Evolutionary conservation across 2,888 invertebrate genomes (phyloP).

Genomic region (Habrosyne pyritoides): DNA sequence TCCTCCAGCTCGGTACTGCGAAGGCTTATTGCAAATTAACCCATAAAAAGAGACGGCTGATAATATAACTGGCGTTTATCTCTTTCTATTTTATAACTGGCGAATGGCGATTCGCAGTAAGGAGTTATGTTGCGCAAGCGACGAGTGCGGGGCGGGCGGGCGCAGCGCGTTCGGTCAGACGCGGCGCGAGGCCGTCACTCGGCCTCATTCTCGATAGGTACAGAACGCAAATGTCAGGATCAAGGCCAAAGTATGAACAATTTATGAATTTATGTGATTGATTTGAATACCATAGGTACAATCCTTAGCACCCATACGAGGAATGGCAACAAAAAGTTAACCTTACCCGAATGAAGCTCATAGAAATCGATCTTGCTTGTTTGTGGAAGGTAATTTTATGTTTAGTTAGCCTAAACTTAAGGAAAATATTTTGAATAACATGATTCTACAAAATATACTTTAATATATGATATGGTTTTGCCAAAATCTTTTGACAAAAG

Average conservation of each 20-base stretch:
- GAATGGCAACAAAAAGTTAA: no score
- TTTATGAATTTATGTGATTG: neutral
- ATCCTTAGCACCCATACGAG: no score
- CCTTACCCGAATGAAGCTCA: no score
- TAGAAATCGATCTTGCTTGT: no score
- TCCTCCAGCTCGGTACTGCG: conserved; percentile 21
- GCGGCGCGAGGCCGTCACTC: conserved; percentile 58
- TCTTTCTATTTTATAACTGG: conserved; percentile 17
- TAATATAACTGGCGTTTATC: conserved; percentile 15
- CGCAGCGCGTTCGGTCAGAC: conserved; percentile 17
- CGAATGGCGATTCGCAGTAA: conserved; percentile 21
- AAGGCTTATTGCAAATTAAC: conserved; percentile 1
- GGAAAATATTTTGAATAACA: no score
- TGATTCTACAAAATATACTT: no score
- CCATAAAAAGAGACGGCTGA: neutral
- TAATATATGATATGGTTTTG: no score
- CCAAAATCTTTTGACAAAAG: no score
- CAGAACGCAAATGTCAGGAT: conserved; percentile 70
- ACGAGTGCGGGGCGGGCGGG: conserved; percentile 21
- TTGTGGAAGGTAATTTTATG: no score
- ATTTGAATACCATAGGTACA: neutral
- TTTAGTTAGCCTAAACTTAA: no score
- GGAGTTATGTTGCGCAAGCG: conserved; percentile 54
- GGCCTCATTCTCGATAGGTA: conserved; percentile 58
- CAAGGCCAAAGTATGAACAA: conserved; percentile 50